Percentiles rank a stretch among this genome's conserved stretches.
phyloP scores from a whole-genome alignment of 2,113 vertebrate genomes.

The Melospiza georgiana region DNA sequence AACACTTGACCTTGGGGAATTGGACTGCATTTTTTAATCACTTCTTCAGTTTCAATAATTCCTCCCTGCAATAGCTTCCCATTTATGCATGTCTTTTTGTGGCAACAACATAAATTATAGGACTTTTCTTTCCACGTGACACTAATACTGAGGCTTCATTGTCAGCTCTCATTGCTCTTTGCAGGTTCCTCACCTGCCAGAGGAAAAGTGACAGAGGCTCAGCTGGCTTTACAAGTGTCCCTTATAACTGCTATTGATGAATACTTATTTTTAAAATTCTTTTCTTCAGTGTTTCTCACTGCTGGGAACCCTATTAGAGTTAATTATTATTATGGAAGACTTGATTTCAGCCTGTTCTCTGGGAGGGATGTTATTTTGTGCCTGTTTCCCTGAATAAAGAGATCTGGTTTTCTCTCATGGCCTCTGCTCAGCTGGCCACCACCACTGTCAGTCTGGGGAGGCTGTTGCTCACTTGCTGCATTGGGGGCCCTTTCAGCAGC shows the following conservation, averaged over 20 bases:
- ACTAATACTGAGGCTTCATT: not conserved
- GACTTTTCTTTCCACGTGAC: not conserved
- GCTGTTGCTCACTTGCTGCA: not conserved
- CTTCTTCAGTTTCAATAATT: not conserved
- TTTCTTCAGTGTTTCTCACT: not conserved
- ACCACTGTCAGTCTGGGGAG: not conserved
- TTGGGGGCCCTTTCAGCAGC: not conserved
- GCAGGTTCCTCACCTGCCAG: not conserved
- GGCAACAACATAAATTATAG: not conserved
- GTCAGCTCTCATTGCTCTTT: not conserved
- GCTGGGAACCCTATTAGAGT: not conserved
- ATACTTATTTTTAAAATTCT: not conserved
- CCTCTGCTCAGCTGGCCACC: not conserved
- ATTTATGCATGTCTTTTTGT: not conserved
- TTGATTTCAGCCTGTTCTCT: slow-evolving; percentile 16
- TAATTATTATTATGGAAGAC: not conserved
- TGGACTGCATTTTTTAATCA: not conserved
- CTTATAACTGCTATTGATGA: not conserved
- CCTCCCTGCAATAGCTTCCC: not conserved
- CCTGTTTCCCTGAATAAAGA: not conserved
- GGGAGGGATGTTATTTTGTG: not conserved
- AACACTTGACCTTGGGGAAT: slow-evolving; percentile 16
- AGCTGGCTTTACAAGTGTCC: not conserved
- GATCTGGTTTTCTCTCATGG: not conserved
- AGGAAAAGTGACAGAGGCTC: not conserved